phyloP scores from a whole-genome alignment of 1,140 invertebrate genomes.

The Drosophila paulistorum region DNA sequence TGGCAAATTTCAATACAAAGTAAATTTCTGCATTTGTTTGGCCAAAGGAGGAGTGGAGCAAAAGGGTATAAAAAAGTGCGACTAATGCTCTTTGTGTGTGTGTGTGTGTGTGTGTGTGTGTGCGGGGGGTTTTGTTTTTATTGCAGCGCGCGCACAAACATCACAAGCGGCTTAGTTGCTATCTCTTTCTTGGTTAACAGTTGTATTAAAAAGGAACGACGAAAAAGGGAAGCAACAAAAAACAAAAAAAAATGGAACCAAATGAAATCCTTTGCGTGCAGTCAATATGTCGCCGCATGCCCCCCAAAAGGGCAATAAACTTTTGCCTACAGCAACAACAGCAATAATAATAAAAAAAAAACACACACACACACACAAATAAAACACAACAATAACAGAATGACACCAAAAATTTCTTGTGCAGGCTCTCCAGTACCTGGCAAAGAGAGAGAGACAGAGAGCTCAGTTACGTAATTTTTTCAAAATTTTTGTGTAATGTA shows the following conservation, averaged over 20 bases:
- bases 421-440: slow-evolving; percentile 9
- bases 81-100: slow-evolving; percentile 30
- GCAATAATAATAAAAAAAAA: slow-evolving; percentile 46
- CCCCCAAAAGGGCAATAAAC: slow-evolving; percentile 69
- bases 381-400: slow-evolving; percentile 18
- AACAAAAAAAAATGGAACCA: slow-evolving; percentile 29
- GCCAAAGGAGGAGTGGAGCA: too few relatives aligned
- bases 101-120: slow-evolving; percentile 9
- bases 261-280: slow-evolving; percentile 71
- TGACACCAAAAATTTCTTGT: not conserved
- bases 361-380: not conserved
- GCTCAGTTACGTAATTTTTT: not conserved
- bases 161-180: slow-evolving; percentile 4
- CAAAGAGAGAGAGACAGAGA: not conserved
- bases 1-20: not conserved
- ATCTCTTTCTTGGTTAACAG: slow-evolving; percentile 41
- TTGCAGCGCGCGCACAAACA: slow-evolving; percentile 2
- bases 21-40: not conserved
- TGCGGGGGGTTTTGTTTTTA: slow-evolving; percentile 11
- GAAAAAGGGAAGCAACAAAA: not conserved
- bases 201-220: slow-evolving; percentile 36
- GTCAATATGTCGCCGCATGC: slow-evolving; percentile 61
- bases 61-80: slow-evolving; percentile 3
- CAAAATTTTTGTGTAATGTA: not conserved
- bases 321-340: slow-evolving; percentile 42